phyloP scores from a whole-genome alignment of 2,113 vertebrate species.

The Phoxinus phoxinus region DNA sequence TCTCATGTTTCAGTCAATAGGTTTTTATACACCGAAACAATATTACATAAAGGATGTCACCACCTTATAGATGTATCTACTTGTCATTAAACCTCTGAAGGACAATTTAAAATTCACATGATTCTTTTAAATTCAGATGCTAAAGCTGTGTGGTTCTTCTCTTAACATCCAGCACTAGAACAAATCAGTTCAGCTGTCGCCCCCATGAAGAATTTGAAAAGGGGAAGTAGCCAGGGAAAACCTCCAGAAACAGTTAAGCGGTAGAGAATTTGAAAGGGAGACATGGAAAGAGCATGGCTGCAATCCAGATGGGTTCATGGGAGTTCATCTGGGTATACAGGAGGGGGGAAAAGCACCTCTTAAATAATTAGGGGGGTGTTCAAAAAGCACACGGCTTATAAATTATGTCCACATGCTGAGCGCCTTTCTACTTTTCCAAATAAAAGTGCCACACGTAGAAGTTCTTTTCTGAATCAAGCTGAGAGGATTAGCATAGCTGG shows the following conservation, averaged over 20 bases:
- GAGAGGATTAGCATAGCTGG: constrained; percentile 2
- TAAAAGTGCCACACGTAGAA: constrained; percentile 12
- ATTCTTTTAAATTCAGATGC: neutral
- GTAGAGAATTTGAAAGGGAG: constrained; percentile 16
- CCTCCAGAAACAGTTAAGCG: constrained; percentile 21
- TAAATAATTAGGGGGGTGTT: constrained; percentile 34
- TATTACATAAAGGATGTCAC: neutral
- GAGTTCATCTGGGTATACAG: constrained; percentile 10
- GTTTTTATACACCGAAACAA: neutral
- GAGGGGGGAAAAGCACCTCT: constrained; percentile 27
- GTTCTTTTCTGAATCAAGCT: neutral
- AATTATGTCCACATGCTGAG: constrained; percentile 32
- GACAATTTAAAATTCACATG: neutral
- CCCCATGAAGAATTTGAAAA: neutral
- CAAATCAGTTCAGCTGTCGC: constrained; percentile 25
- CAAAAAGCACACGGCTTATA: constrained; percentile 5
- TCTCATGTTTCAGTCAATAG: constrained; percentile 1
- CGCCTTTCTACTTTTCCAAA: constrained; percentile 43
- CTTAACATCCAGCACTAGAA: neutral
- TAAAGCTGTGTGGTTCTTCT: neutral
- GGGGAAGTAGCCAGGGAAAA: neutral
- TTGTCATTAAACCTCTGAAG: neutral
- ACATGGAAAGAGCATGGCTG: constrained; percentile 37
- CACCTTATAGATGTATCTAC: neutral
- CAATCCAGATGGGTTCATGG: constrained; percentile 43